These are phyloP conservation scores for Ladona fulva DNA, from an alignment of 1,140 invertebrate genomes.

Conservation along the genomic window DNA sequence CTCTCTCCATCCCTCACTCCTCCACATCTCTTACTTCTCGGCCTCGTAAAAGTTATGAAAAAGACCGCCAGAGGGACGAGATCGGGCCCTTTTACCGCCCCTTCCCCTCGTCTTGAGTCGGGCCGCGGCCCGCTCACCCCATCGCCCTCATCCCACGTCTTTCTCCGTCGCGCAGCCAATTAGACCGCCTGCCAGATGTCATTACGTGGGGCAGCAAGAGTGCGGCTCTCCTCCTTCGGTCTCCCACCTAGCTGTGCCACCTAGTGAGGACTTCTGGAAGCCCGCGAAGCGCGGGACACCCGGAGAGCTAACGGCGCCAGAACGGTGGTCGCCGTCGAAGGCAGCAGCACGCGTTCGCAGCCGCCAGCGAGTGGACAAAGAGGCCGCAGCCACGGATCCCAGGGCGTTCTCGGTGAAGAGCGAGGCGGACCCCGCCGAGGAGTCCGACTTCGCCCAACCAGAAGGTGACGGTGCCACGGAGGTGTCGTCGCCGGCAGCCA, in stretches of 20 bases:
- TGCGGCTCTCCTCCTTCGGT: neutral
- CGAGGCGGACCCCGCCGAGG: neutral
- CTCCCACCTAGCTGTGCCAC: neutral
- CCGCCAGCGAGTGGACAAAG: neutral
- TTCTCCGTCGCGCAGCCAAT: neutral
- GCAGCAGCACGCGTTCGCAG: neutral
- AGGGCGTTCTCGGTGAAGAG: constrained; percentile 1
- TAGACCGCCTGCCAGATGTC: neutral
- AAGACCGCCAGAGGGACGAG: neutral
- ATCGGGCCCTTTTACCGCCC: neutral
- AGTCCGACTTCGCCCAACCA: neutral
- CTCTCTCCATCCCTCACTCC: neutral
- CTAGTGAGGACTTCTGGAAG: neutral
- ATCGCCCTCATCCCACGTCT: neutral
- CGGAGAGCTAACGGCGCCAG: neutral
- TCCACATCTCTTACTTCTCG: neutral
- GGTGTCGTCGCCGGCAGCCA: neutral
- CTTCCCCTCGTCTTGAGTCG: neutral
- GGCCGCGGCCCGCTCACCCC: neutral
- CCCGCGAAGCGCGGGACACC: neutral
- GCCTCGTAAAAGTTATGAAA: neutral
- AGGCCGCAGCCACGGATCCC: neutral
- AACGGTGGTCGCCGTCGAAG: neutral
- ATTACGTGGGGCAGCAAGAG: neutral
- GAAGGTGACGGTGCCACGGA: neutral